phyloP scores from a whole-genome alignment of 2,888 invertebrate species.

The Acanthosepion pharaonis region DNA sequence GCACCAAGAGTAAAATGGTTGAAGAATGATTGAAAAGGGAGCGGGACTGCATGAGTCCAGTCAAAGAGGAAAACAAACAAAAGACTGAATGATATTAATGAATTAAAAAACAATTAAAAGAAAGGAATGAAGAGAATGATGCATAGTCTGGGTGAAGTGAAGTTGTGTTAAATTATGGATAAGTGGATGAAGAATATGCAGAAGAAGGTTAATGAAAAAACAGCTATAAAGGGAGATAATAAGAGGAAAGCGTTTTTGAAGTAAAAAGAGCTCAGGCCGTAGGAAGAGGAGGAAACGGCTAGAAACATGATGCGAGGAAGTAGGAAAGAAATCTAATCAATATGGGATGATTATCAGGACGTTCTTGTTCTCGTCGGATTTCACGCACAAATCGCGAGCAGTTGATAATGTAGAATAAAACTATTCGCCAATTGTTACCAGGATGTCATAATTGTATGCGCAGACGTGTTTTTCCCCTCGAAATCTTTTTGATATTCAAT shows the following conservation, averaged over 20 bases:
- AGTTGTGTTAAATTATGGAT: background rate
- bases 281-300: background rate
- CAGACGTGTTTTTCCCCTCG: background rate
- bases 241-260: background rate
- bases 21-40: background rate
- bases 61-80: background rate
- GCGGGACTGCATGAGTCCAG: background rate
- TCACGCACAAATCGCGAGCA: background rate
- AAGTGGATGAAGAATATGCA: slow-evolving; percentile 16
- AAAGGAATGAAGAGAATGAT: background rate
- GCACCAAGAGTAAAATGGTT: background rate
- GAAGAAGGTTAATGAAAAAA: background rate
- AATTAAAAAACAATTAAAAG: background rate
- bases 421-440: background rate
- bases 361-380: background rate
- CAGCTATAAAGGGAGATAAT: background rate
- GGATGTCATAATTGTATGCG: background rate
- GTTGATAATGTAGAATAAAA: background rate
- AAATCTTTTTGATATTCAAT: background rate
- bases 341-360: background rate
- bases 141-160: background rate
- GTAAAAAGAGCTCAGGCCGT: background rate
- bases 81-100: background rate
- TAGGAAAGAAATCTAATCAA: background rate
- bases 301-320: background rate